Evolutionary conservation across 2,888 invertebrate genomes (phyloP).

Genomic region (Baronia brevicornis): DNA sequence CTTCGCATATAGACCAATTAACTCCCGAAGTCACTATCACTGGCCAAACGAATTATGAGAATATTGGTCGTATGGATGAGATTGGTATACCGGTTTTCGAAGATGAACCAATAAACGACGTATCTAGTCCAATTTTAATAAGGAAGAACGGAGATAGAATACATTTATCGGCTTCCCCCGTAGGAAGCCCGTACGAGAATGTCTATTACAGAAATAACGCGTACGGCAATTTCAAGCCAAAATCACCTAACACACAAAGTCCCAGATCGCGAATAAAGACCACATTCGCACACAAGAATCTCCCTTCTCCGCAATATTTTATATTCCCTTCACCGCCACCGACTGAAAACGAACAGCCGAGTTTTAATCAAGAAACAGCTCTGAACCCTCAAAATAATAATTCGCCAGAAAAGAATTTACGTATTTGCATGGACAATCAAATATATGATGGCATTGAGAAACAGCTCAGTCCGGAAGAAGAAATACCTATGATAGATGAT

Average conservation of each 20-base stretch:
- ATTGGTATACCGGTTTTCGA: constrained; percentile 64
- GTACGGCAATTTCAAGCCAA: constrained; percentile 49
- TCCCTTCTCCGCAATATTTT: constrained; percentile 66
- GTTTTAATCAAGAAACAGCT: constrained; percentile 27
- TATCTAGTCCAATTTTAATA: constrained; percentile 63
- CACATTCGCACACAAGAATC: constrained; percentile 67
- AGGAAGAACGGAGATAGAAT: constrained; percentile 46
- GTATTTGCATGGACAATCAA: constrained; percentile 14
- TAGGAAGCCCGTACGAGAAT: constrained; percentile 78
- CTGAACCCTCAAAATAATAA: constrained; percentile 13
- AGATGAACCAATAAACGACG: constrained; percentile 39
- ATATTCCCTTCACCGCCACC: constrained; percentile 64
- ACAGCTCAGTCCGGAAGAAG: constrained; percentile 67
- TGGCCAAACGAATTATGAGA: constrained; percentile 45
- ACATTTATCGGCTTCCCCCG: constrained; percentile 32
- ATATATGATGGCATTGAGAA: constrained; percentile 61
- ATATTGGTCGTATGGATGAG: constrained; percentile 61
- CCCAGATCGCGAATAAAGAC: constrained; percentile 79
- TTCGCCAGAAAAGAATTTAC: constrained; percentile 11
- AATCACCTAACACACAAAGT: constrained; percentile 66
- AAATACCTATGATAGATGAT: constrained; percentile 72
- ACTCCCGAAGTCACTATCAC: constrained; percentile 52
- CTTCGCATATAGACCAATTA: constrained; percentile 40
- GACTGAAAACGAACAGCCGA: constrained; percentile 40
- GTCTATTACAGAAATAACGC: constrained; percentile 61